A percentile compares a stretch with the other conserved stretches of the same genome.
phyloP scores from a whole-genome alignment of 1,140 invertebrate genomes.

The Drosophila trapezifrons region DNA sequence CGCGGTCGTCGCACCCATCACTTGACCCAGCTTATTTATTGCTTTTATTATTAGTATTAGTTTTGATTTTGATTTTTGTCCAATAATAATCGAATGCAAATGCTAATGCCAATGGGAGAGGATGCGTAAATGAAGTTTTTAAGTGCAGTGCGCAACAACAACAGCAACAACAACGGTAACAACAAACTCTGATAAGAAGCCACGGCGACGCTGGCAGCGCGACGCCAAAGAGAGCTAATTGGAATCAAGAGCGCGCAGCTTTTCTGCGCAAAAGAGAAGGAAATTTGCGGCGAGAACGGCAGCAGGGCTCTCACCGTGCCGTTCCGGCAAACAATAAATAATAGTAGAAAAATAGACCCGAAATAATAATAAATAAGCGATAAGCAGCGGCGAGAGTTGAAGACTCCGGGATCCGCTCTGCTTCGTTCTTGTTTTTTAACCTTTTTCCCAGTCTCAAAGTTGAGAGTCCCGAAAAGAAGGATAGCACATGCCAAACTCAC shows the following conservation, averaged over 20 bases:
- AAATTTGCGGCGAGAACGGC: slow-evolving; percentile 9
- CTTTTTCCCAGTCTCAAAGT: background rate
- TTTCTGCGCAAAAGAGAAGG: slow-evolving; percentile 63
- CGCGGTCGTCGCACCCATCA: slow-evolving; percentile 44
- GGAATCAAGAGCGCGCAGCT: slow-evolving; percentile 59
- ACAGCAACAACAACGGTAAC: slow-evolving; percentile 25
- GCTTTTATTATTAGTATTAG: slow-evolving; percentile 1
- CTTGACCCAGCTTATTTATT: slow-evolving; percentile 51
- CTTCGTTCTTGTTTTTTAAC: background rate
- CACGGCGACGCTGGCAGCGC: slow-evolving; percentile 18
- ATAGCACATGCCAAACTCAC: slow-evolving; percentile 4
- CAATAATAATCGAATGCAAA: background rate
- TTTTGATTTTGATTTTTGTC: background rate
- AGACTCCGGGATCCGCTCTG: background rate
- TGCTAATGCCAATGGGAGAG: slow-evolving; percentile 1
- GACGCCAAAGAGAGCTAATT: slow-evolving; percentile 32
- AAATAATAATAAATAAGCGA: slow-evolving; percentile 18
- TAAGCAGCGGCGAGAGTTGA: background rate
- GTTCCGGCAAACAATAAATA: slow-evolving; percentile 16
- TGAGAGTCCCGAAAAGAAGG: background rate
- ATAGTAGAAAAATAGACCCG: slow-evolving; percentile 2
- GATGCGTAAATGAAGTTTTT: slow-evolving; percentile 72
- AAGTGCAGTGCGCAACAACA: slow-evolving; percentile 74
- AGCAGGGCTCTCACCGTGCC: background rate
- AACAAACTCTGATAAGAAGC: slow-evolving; percentile 32